Evolutionary conservation across 2,797 vertebrate species (phyloP).

Genomic region (Silurus aristotelis): DNA sequence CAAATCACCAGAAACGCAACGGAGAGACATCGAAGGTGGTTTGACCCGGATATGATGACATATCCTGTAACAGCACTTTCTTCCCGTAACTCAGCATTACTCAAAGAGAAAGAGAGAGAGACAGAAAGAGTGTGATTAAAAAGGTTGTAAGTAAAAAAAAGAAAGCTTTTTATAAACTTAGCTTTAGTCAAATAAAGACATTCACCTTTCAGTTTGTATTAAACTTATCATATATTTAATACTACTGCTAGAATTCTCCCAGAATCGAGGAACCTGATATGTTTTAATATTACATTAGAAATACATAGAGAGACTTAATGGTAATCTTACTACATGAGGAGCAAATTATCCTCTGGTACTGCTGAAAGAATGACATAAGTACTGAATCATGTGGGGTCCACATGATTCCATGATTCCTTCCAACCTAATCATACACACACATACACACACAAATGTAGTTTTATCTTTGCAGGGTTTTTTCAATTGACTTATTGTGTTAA

Average conservation of each 20-base stretch:
- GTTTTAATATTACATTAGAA: background rate
- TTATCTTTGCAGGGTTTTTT: background rate
- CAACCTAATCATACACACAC: background rate
- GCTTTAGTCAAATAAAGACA: background rate
- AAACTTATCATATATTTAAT: background rate
- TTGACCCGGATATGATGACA: slow-evolving; percentile 49
- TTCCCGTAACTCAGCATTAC: slow-evolving; percentile 60
- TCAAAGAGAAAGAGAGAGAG: background rate
- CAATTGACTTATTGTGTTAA: background rate
- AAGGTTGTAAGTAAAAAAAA: background rate
- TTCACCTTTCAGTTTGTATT: background rate
- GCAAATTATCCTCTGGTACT: background rate
- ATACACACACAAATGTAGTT: background rate
- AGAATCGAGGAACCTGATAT: background rate
- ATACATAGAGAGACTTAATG: background rate
- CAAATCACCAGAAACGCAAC: background rate
- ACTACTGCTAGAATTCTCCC: background rate
- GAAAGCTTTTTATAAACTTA: background rate
- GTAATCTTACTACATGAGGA: background rate
- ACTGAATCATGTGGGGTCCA: slow-evolving; percentile 25
- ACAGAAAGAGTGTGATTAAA: background rate
- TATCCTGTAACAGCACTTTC: slow-evolving; percentile 61
- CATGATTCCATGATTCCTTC: too few relatives aligned
- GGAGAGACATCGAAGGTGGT: background rate
- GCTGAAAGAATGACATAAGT: slow-evolving; percentile 20